Conservation (phyloP, 1,140 invertebrate genomes). For the Conus betulinus region DNA sequence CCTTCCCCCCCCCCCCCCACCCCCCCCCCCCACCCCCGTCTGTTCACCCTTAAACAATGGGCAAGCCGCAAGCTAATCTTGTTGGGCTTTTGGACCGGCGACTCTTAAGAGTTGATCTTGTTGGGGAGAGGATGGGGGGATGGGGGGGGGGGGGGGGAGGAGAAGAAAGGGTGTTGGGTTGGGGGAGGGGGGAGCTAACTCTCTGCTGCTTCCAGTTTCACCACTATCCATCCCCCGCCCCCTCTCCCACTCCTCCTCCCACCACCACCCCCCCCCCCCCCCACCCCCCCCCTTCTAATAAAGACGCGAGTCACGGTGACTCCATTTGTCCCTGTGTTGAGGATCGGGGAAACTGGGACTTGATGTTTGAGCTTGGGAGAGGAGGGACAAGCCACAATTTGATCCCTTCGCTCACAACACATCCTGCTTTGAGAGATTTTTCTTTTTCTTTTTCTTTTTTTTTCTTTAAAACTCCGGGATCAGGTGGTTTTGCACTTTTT, state of each 20-base stretch:
- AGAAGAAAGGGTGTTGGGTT: background rate
- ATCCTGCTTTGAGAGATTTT: background rate
- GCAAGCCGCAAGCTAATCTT: conserved; percentile 35
- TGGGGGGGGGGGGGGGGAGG: background rate
- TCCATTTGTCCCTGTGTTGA: conserved; percentile 33
- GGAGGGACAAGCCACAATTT: conserved; percentile 2
- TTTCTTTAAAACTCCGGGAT: background rate
- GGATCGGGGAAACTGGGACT: background rate
- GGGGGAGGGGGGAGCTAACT: background rate
- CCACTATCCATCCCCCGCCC: background rate
- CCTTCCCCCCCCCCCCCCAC: too few relatives aligned
- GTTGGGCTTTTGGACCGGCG: conserved; percentile 19
- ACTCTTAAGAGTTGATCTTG: conserved; percentile 1
- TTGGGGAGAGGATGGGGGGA: background rate
- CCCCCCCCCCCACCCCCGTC: background rate
- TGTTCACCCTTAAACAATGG: conserved; percentile 31
- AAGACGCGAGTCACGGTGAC: conserved; percentile 24
- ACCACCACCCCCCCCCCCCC: too few relatives aligned
- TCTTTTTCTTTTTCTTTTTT: background rate
- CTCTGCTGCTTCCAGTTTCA: background rate
- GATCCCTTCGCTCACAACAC: background rate
- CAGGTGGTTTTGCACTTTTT: too few relatives aligned
- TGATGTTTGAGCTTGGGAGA: conserved; percentile 11
- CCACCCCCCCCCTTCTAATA: background rate
- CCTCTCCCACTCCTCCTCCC: too few relatives aligned